phyloP scores from a whole-genome alignment of 2,888 invertebrate species.

The Drosophila acutilabella region DNA sequence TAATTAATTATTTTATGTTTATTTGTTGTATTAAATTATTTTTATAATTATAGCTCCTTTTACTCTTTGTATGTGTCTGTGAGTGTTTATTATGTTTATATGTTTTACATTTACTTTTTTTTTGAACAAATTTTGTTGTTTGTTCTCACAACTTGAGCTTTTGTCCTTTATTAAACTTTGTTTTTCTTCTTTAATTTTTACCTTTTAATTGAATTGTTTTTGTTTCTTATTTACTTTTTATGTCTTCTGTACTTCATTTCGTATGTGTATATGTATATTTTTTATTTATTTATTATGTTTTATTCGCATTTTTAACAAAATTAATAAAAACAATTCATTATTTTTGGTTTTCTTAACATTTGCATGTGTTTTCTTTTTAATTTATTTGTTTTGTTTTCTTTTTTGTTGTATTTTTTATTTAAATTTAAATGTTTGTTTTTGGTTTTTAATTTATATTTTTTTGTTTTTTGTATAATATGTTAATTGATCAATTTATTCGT shows the following conservation, averaged over 20 bases:
- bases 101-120: conserved; percentile 61
- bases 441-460: conserved; percentile 6
- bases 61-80: conserved; percentile 37
- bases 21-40: conserved; percentile 24
- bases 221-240: conserved; percentile 15
- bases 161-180: conserved; percentile 45
- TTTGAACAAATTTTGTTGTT: conserved; percentile 65
- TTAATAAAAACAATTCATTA: conserved; percentile 74
- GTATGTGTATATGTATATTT: conserved; percentile 58
- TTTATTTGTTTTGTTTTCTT: conserved; percentile 19
- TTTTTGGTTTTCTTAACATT: conserved; percentile 54
- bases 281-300: conserved; percentile 59
- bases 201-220: conserved; percentile 34
- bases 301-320: conserved; percentile 73
- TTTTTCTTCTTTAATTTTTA: conserved; percentile 25
- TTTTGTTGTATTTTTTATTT: conserved; percentile 11
- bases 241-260: conserved; percentile 55
- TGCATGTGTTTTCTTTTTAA: conserved; percentile 37
- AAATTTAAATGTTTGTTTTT: conserved; percentile 6
- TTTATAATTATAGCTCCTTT: conserved; percentile 64
- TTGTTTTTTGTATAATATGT: conserved; percentile 61
- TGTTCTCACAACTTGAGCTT: conserved; percentile 59
- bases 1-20: conserved; percentile 34
- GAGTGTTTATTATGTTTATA: conserved; percentile 34
- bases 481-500: conserved; percentile 80